Conservation (phyloP, 2,113 vertebrate genomes). For the Menura novaehollandiae region DNA sequence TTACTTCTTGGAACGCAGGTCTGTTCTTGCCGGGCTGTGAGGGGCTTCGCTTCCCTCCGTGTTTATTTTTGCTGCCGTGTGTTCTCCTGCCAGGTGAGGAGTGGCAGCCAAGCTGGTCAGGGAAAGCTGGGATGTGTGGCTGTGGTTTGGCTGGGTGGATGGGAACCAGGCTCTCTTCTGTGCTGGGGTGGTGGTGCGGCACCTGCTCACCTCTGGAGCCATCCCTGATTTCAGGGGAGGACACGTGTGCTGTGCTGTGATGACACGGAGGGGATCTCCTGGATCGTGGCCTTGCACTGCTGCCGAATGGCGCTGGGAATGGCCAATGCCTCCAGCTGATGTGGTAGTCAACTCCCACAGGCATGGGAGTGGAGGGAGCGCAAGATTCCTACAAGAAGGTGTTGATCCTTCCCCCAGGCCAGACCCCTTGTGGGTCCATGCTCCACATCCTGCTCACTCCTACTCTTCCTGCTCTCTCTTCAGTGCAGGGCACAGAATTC, state of each 20-base stretch:
- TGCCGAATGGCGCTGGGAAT: rapidly evolving
- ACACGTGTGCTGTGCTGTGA: neutral
- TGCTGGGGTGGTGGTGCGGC: rapidly evolving
- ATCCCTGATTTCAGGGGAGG: rapidly evolving
- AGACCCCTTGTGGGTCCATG: neutral
- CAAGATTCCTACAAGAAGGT: neutral
- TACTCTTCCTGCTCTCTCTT: neutral
- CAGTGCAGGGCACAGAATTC: rapidly evolving
- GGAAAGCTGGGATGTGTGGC: neutral
- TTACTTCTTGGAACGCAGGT: neutral
- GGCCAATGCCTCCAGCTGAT: neutral
- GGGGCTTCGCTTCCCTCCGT: neutral
- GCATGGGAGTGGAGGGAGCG: neutral
- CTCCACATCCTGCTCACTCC: neutral
- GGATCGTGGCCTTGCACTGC: rapidly evolving
- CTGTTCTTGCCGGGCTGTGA: neutral
- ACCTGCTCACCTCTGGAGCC: neutral
- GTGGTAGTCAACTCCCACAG: neutral
- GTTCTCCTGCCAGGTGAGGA: slow-evolving; percentile 53
- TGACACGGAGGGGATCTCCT: rapidly evolving
- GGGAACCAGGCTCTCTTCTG: neutral
- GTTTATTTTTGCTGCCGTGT: neutral
- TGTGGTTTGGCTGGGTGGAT: neutral
- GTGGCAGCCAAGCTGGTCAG: slow-evolving; percentile 1
- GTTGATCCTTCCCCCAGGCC: neutral